Conservation (phyloP, 2,888 invertebrate genomes). For the Pandemis cinnamomeana region DNA sequence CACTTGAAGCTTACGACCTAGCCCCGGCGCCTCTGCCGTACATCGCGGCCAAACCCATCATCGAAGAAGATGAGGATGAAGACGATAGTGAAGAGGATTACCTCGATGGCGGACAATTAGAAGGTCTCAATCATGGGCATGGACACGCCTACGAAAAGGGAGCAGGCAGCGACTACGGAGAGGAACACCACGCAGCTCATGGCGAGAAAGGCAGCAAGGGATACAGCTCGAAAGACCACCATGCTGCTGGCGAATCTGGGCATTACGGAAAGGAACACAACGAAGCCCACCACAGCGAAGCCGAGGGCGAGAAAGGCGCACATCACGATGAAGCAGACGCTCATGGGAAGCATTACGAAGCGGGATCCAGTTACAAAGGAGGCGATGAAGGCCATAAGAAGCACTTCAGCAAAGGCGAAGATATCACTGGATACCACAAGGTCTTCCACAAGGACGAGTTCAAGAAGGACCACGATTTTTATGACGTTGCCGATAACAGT, state of each 20-base stretch:
- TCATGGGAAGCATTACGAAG: slow-evolving; percentile 83
- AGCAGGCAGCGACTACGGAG: slow-evolving; percentile 77
- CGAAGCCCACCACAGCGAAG: slow-evolving; percentile 81
- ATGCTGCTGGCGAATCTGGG: slow-evolving; percentile 84
- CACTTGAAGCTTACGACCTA: slow-evolving; percentile 64
- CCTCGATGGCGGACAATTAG: slow-evolving; percentile 49
- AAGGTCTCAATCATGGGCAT: slow-evolving; percentile 53
- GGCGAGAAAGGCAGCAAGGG: slow-evolving; percentile 85
- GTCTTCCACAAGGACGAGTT: slow-evolving; percentile 91
- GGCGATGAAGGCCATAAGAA: slow-evolving; percentile 84
- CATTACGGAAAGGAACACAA: slow-evolving; percentile 81
- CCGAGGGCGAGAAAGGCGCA: slow-evolving; percentile 81
- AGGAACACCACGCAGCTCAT: slow-evolving; percentile 76
- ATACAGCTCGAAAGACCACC: slow-evolving; percentile 79
- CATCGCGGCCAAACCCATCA: slow-evolving; percentile 66
- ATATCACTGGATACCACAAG: slow-evolving; percentile 89
- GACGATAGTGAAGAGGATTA: slow-evolving; percentile 52
- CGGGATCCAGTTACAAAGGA: slow-evolving; percentile 82
- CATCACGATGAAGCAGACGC: slow-evolving; percentile 82
- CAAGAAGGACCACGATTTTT: slow-evolving; percentile 91
- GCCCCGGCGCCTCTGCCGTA: slow-evolving; percentile 71
- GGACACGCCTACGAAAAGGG: slow-evolving; percentile 67
- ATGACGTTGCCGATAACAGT: slow-evolving; percentile 88
- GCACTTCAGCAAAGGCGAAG: slow-evolving; percentile 88
- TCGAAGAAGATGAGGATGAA: slow-evolving; percentile 65